phyloP scores from a whole-genome alignment of 1,140 invertebrate species.

The Papilio polytes region DNA sequence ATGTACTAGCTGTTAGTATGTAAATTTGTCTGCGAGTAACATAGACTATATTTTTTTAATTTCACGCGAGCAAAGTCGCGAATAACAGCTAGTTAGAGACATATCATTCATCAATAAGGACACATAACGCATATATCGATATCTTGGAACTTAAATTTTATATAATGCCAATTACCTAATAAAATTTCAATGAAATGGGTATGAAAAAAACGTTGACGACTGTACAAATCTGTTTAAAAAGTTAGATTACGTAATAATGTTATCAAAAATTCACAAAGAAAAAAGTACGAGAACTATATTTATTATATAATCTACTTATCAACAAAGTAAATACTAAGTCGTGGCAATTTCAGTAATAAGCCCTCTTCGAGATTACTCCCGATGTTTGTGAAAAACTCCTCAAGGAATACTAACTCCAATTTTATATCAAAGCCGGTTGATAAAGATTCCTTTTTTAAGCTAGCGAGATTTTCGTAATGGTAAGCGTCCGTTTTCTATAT shows the following conservation, averaged over 20 bases:
- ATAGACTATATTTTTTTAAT: too few species aligned
- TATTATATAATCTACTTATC: slow-evolving; percentile 14
- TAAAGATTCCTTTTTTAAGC: background rate
- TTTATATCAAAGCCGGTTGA: background rate
- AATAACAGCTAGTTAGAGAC: too few species aligned
- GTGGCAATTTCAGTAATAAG: slow-evolving; percentile 25
- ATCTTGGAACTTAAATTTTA: too few species aligned
- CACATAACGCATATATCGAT: too few species aligned
- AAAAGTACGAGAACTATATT: background rate
- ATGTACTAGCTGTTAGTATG: background rate
- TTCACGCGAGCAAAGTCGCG: too few species aligned
- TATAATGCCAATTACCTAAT: too few species aligned
- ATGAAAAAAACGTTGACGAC: background rate
- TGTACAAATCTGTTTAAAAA: background rate
- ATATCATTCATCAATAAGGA: too few species aligned
- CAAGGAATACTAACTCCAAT: slow-evolving; percentile 26
- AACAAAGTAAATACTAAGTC: background rate
- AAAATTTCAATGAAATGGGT: too few species aligned
- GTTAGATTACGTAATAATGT: background rate
- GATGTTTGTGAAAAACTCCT: slow-evolving; percentile 25
- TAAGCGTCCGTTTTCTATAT: background rate
- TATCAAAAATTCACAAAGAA: background rate
- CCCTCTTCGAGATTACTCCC: background rate
- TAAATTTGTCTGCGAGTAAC: too few species aligned
- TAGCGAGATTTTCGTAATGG: background rate